Conservation (phyloP, 2,113 vertebrate species). For the Electrona antarctica region DNA sequence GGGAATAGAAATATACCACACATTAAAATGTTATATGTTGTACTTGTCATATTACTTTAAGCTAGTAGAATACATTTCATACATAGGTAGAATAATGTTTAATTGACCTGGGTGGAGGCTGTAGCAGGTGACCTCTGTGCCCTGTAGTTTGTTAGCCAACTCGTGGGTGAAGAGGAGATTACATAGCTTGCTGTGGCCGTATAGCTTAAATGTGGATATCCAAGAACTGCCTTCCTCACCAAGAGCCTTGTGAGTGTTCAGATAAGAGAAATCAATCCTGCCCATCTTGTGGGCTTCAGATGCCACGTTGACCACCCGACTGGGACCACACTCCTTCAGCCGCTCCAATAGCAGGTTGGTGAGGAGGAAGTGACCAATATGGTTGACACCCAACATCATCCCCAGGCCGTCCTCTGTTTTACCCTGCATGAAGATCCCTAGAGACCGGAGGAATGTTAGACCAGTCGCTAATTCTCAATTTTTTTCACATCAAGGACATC, state of each 20-base stretch:
- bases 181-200: slow-evolving; percentile 67
- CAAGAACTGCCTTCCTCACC: slow-evolving; percentile 26
- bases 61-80: too few species aligned
- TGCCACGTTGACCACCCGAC: slow-evolving; percentile 60
- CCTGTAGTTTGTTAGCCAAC: slow-evolving; percentile 56
- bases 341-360: slow-evolving; percentile 65
- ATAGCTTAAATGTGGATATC: slow-evolving; percentile 25
- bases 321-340: slow-evolving; percentile 58
- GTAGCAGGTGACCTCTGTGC: slow-evolving; percentile 57
- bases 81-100: neutral
- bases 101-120: slow-evolving; percentile 64
- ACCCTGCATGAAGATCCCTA: slow-evolving; percentile 69
- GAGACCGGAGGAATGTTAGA: neutral
- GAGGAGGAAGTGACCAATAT: slow-evolving; percentile 71
- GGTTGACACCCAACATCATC: slow-evolving; percentile 68
- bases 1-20: too few species aligned
- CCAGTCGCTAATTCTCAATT: too few species aligned
- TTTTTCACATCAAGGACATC: too few species aligned
- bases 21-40: too few species aligned
- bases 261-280: slow-evolving; percentile 54
- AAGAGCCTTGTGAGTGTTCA: slow-evolving; percentile 55
- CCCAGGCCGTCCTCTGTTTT: slow-evolving; percentile 61
- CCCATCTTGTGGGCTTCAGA: slow-evolving; percentile 49
- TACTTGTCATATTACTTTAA: too few species aligned
- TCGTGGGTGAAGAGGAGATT: slow-evolving; percentile 70